These are phyloP conservation scores for Atopsyche davidsoni DNA, from an alignment of 1,140 invertebrate species.

Conservation along the genomic window DNA sequence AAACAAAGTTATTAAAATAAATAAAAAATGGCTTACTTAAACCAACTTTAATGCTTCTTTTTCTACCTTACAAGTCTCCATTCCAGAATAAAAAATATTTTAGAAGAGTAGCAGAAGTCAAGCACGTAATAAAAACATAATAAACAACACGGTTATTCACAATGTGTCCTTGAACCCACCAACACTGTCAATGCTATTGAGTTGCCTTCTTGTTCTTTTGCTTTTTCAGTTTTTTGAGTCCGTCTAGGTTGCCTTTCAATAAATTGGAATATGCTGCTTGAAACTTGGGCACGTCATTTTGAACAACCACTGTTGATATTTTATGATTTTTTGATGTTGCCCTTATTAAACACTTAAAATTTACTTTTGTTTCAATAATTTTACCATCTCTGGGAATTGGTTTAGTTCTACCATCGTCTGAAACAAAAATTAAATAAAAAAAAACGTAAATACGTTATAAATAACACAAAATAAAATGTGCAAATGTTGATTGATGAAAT, in stretches of 20 bases:
- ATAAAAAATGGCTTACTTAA: background rate
- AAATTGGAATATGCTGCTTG: constrained; percentile 71
- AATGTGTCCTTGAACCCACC: constrained; percentile 4
- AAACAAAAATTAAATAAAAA: constrained; percentile 31
- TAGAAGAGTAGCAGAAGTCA: background rate
- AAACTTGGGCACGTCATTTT: constrained; percentile 75
- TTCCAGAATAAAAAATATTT: background rate
- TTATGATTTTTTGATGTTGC: constrained; percentile 64
- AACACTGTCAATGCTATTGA: constrained; percentile 34
- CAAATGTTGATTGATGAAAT: background rate
- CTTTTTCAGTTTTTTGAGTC: constrained; percentile 73
- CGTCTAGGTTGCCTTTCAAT: constrained; percentile 70
- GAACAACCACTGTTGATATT: constrained; percentile 66
- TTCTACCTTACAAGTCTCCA: background rate
- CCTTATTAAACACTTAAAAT: constrained; percentile 62
- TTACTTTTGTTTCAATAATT: constrained; percentile 53
- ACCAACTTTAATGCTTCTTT: background rate
- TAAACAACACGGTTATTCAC: constrained; percentile 14
- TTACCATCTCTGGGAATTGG: constrained; percentile 54
- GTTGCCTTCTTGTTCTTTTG: constrained; percentile 61
- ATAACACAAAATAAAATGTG: background rate
- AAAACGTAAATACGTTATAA: background rate
- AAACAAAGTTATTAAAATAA: background rate
- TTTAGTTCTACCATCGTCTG: constrained; percentile 66
- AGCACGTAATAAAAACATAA: background rate